These are phyloP conservation scores for Sternotherus odoratus DNA, from an alignment of 2,797 vertebrate species.

Conservation along the genomic window DNA sequence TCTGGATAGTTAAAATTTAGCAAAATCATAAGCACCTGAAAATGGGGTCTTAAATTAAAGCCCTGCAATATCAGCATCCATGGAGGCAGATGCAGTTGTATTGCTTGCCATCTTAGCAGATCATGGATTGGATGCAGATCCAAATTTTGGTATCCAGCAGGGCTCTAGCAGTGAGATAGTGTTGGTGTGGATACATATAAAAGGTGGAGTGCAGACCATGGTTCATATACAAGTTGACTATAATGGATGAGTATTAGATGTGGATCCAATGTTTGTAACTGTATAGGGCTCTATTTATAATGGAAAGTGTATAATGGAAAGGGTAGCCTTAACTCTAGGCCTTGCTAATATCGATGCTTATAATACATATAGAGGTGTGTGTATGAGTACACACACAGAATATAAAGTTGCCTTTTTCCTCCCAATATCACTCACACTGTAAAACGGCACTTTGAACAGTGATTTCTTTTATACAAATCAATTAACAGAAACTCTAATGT, in stretches of 20 bases:
- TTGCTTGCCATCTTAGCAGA: no score
- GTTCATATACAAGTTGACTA: no score
- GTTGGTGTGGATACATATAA: no score
- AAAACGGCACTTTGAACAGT: background rate
- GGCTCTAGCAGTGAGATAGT: no score
- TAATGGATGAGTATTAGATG: no score
- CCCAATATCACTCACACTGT: background rate
- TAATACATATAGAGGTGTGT: background rate
- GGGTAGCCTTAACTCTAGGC: background rate
- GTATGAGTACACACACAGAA: background rate
- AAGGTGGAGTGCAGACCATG: no score
- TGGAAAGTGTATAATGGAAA: background rate
- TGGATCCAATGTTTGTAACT: no score
- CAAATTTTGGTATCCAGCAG: no score
- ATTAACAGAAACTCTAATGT: background rate
- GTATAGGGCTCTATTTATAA: background rate
- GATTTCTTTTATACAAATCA: background rate
- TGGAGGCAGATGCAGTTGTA: no score
- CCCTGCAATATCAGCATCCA: no score
- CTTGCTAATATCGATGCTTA: background rate
- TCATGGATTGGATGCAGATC: no score
- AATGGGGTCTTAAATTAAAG: background rate
- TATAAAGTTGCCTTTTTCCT: constrained; percentile 12
- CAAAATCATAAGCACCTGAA: background rate
- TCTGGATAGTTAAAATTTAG: background rate